Conservation (phyloP, 1,140 invertebrate species). For the Meloidogyne exigua region DNA sequence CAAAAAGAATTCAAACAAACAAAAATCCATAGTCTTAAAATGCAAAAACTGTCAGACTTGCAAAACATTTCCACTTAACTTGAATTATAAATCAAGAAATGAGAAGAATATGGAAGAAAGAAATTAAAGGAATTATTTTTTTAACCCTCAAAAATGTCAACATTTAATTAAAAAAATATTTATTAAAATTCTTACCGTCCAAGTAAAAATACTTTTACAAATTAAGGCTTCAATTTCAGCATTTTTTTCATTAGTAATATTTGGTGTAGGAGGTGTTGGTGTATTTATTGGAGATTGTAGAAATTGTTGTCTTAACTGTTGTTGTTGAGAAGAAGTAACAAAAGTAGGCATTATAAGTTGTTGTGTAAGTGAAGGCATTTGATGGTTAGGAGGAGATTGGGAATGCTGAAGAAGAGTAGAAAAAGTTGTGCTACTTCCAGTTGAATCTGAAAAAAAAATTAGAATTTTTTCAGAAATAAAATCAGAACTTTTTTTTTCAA, state of each 20-base stretch:
- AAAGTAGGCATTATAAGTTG: background rate
- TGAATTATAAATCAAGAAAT: slow-evolving; percentile 1
- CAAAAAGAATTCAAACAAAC: background rate
- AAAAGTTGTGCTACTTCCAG: too few species aligned
- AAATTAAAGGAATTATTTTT: background rate
- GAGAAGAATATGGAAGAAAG: background rate
- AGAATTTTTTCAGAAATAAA: too few species aligned
- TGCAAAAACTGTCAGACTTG: background rate
- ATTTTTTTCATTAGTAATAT: background rate
- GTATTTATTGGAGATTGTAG: slow-evolving; percentile 8
- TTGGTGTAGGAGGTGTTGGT: background rate
- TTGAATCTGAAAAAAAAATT: too few species aligned
- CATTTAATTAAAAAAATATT: background rate
- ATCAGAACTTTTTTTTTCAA: too few species aligned
- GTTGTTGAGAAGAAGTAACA: background rate
- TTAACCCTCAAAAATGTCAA: background rate
- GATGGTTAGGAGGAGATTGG: background rate
- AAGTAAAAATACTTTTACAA: background rate
- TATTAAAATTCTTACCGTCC: background rate
- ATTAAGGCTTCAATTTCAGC: slow-evolving; percentile 13
- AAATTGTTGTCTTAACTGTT: background rate
- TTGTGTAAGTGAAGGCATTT: background rate
- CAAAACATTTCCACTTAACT: background rate
- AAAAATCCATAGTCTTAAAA: background rate
- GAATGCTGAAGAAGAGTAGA: background rate